Evolutionary conservation across 1,140 invertebrate species (phyloP).

Genomic region (Rhagoletis pomonella): DNA sequence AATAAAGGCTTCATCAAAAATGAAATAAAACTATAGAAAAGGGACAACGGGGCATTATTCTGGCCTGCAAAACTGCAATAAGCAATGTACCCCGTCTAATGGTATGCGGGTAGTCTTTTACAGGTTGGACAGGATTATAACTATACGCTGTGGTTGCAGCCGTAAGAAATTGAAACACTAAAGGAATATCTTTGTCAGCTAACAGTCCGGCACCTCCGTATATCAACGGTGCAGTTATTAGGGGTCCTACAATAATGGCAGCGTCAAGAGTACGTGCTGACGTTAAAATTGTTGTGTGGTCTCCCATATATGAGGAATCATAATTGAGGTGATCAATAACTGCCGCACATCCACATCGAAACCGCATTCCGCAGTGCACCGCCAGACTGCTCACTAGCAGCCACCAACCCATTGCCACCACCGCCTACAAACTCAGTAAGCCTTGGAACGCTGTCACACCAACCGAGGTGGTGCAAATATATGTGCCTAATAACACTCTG

Average conservation of each 20-base stretch:
- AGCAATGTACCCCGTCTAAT: slow-evolving; percentile 94
- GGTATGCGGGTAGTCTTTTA: slow-evolving; percentile 92
- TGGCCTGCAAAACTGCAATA: slow-evolving; percentile 96
- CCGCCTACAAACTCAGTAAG: slow-evolving; percentile 98
- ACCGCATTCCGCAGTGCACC: slow-evolving; percentile 97
- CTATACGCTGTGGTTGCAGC: slow-evolving; percentile 96
- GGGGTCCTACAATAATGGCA: slow-evolving; percentile 88
- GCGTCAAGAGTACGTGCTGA: slow-evolving; percentile 90
- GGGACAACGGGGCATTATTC: slow-evolving; percentile 98
- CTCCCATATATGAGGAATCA: slow-evolving; percentile 87
- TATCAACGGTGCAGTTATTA: slow-evolving; percentile 81
- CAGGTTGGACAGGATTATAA: slow-evolving; percentile 90
- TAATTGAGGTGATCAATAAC: slow-evolving; percentile 98
- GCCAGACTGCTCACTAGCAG: slow-evolving; percentile 90
- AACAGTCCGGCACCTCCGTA: slow-evolving; percentile 95
- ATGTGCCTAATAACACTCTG: slow-evolving; percentile 86
- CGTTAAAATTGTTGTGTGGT: slow-evolving; percentile 95
- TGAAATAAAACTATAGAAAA: slow-evolving; percentile 97
- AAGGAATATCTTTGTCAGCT: slow-evolving; percentile 92
- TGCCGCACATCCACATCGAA: slow-evolving; percentile 95
- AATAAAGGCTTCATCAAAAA: slow-evolving; percentile 96
- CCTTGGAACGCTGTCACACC: slow-evolving; percentile 90
- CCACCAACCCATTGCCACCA: slow-evolving; percentile 96
- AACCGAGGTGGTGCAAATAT: slow-evolving; percentile 98
- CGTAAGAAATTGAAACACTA: slow-evolving; percentile 92